Conservation (phyloP, 2,113 vertebrate species). For the Craseonycteris thonglongyai region DNA sequence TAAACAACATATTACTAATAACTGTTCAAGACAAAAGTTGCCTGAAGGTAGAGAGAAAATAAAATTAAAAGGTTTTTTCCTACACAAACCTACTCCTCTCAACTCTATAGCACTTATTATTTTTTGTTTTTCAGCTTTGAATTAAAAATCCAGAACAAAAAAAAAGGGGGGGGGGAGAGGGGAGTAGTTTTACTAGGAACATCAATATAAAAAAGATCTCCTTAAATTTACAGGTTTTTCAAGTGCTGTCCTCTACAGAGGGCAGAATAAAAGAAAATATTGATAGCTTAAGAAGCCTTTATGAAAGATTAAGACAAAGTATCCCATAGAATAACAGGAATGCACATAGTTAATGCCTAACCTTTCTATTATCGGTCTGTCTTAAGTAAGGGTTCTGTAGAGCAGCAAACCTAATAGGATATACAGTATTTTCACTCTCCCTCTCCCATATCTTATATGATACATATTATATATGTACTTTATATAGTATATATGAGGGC, state of each 20-base stretch:
- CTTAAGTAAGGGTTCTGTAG: not conserved
- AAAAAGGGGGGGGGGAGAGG: not conserved
- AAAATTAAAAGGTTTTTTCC: not conserved
- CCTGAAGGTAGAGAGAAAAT: not conserved
- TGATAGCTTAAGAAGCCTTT: not conserved
- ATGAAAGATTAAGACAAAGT: not conserved
- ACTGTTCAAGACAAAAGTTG: not conserved
- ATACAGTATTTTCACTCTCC: not conserved
- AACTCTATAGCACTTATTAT: not conserved
- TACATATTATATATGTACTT: not conserved
- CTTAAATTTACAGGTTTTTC: not conserved
- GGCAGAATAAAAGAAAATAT: not conserved
- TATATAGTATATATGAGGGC: no score
- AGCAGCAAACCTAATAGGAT: not conserved
- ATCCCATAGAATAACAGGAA: not conserved
- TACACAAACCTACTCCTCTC: not conserved
- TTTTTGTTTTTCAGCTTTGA: not conserved
- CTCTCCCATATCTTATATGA: not conserved
- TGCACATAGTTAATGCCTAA: not conserved
- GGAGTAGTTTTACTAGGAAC: not conserved
- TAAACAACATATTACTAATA: not conserved
- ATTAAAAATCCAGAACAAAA: not conserved
- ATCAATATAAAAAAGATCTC: not conserved
- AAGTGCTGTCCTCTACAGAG: not conserved
- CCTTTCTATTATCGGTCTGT: not conserved